Percentiles rank a stretch among this genome's conserved stretches.
These are phyloP conservation scores for Eilema griseolum DNA, from an alignment of 2,888 invertebrate genomes.

Conservation along the genomic window DNA sequence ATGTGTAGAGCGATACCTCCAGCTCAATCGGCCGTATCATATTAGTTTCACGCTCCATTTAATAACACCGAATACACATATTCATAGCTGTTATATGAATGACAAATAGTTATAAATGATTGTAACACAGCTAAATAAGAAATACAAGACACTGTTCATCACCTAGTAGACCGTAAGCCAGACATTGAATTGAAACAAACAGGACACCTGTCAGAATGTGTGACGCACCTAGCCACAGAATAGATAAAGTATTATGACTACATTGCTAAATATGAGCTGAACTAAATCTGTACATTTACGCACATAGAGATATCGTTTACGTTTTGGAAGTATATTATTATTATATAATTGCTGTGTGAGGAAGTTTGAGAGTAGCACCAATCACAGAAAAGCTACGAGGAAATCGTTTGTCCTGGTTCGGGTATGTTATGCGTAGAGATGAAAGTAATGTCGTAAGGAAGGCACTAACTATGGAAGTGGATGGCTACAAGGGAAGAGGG, in stretches of 20 bases:
- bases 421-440: too few relatives aligned
- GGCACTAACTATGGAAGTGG: too few relatives aligned
- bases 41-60: slow-evolving; percentile 50
- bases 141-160: neutral
- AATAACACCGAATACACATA: slow-evolving; percentile 34
- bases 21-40: slow-evolving; percentile 35
- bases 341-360: neutral
- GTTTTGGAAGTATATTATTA: neutral
- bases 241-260: too few relatives aligned
- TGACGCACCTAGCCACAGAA: neutral
- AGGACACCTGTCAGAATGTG: neutral
- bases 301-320: neutral
- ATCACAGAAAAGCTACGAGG: too few relatives aligned
- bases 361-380: too few relatives aligned
- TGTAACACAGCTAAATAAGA: neutral
- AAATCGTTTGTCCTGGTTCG: too few relatives aligned
- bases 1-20: slow-evolving; percentile 20
- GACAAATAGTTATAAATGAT: slow-evolving; percentile 4
- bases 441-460: too few relatives aligned
- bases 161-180: neutral
- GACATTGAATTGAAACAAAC: neutral
- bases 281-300: neutral
- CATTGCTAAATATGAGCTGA: neutral
- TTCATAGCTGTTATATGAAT: slow-evolving; percentile 41
- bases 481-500: too few relatives aligned